phyloP scores from a whole-genome alignment of 2,888 invertebrate genomes.

The Scaptodrosophila latifasciaeformis region DNA sequence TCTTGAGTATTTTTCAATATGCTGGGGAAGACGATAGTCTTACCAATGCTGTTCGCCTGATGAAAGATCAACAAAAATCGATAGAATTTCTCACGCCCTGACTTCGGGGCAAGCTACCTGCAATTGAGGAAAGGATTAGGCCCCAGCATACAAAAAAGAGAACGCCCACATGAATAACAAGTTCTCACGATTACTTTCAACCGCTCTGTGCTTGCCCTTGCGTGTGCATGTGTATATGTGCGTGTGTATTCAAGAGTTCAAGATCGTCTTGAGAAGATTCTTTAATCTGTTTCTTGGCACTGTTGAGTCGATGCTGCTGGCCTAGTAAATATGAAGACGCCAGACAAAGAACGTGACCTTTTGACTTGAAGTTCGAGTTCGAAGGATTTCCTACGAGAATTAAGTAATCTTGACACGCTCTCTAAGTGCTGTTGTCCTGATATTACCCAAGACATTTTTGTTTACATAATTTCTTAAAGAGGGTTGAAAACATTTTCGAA shows the following conservation, averaged over 20 bases:
- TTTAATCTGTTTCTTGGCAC: neutral
- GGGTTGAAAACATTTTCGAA: too few relatives aligned
- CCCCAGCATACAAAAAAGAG: neutral
- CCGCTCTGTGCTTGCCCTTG: constrained; percentile 19
- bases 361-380: neutral
- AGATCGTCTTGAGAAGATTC: too few relatives aligned
- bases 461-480: constrained; percentile 9
- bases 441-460: constrained; percentile 35
- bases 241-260: too few relatives aligned
- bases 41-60: constrained; percentile 34
- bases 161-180: constrained; percentile 24
- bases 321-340: neutral
- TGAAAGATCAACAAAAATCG: constrained; percentile 29
- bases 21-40: neutral
- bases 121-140: constrained; percentile 24
- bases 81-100: constrained; percentile 32
- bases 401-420: too few relatives aligned
- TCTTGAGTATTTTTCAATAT: constrained; percentile 18
- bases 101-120: constrained; percentile 33
- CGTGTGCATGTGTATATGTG: too few relatives aligned
- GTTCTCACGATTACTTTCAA: constrained; percentile 1
- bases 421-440: constrained; percentile 41
- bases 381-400: too few relatives aligned
- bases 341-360: too few relatives aligned
- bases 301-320: neutral